Conservation (phyloP, 2,797 vertebrate species). For the Schizopygopsis malacanthus region DNA sequence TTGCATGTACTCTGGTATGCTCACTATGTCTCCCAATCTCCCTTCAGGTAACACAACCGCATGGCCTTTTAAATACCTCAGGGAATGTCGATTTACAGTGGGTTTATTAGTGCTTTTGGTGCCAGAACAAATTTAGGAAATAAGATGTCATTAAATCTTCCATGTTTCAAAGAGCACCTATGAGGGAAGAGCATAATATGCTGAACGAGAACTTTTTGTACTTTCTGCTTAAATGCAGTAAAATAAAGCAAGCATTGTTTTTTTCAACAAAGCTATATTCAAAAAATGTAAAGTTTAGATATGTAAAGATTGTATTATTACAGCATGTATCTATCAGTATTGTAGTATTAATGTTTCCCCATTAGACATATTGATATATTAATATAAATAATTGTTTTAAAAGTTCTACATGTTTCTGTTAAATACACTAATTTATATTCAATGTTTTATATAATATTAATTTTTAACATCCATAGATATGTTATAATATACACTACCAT, state of each 20-base stretch:
- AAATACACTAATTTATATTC: not conserved
- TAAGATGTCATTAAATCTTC: constrained; percentile 83
- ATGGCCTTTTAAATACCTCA: constrained; percentile 68
- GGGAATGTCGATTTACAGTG: constrained; percentile 67
- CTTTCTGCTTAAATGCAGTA: constrained; percentile 61
- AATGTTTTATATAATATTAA: not conserved
- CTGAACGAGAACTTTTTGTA: constrained; percentile 64
- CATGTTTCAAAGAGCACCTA: constrained; percentile 78
- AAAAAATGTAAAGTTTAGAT: not conserved
- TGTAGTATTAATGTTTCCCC: not conserved
- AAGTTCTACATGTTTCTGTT: not conserved
- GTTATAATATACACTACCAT: not conserved
- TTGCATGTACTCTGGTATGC: constrained; percentile 70
- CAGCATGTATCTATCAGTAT: not conserved
- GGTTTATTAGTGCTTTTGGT: constrained; percentile 78
- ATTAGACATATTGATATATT: not conserved
- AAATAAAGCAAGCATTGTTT: not conserved
- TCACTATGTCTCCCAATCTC: constrained; percentile 69
- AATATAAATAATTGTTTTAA: not conserved
- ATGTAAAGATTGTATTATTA: constrained; percentile 63
- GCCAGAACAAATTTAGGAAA: constrained; percentile 81
- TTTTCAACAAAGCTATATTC: not conserved
- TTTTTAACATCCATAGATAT: not conserved
- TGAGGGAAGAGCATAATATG: constrained; percentile 68
- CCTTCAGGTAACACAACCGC: constrained; percentile 76